phyloP scores from a whole-genome alignment of 2,113 vertebrate species.

The Chaetura pelagica region DNA sequence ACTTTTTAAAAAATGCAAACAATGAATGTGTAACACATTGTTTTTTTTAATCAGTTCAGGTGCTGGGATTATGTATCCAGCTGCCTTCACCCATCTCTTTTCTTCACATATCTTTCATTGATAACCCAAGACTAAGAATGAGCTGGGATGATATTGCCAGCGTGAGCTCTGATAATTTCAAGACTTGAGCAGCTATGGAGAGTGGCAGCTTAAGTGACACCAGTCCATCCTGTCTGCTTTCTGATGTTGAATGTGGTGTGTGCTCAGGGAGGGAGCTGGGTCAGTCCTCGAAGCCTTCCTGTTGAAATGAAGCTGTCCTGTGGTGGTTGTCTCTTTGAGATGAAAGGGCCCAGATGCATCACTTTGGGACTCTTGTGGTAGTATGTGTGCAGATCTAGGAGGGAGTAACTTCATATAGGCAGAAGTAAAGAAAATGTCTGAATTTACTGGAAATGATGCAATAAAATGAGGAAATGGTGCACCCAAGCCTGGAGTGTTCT shows the following conservation, averaged over 20 bases:
- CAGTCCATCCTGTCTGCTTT: background rate
- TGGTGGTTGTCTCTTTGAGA: background rate
- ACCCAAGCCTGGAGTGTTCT: slow-evolving; percentile 56
- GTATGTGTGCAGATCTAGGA: background rate
- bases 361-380: background rate
- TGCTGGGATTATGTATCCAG: slow-evolving; percentile 47
- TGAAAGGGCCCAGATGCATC: background rate
- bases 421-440: slow-evolving; percentile 48
- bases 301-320: background rate
- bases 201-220: background rate
- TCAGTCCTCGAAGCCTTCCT: background rate
- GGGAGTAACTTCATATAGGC: slow-evolving; percentile 10
- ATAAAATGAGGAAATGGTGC: slow-evolving; percentile 70
- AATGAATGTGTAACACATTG: slow-evolving; percentile 70
- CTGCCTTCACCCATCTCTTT: slow-evolving; percentile 46
- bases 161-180: background rate
- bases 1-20: slow-evolving; percentile 41
- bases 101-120: slow-evolving; percentile 56
- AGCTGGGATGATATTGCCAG: background rate
- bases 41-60: slow-evolving; percentile 51
- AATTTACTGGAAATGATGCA: slow-evolving; percentile 70
- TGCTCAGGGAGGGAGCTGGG: background rate
- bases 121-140: background rate
- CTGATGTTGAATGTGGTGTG: background rate
- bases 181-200: background rate